Percentiles rank a stretch among this genome's conserved stretches.
These are phyloP conservation scores for Oscheius sp. DNA, from an alignment of 2,888 invertebrate genomes.

Conservation along the genomic window DNA sequence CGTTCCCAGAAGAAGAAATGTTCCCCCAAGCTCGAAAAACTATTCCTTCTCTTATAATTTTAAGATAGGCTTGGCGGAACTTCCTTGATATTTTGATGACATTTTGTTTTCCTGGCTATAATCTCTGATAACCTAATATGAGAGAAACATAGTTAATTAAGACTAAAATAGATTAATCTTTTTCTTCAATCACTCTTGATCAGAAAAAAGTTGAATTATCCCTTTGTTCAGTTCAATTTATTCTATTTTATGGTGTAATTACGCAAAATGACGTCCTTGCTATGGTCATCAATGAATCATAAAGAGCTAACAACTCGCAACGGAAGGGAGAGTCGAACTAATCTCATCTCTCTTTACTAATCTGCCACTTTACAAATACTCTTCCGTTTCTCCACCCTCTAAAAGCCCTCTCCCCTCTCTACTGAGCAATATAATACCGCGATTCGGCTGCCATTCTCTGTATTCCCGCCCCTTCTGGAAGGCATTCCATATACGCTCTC, in stretches of 20 bases:
- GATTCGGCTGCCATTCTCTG: neutral
- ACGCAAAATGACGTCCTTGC: slow-evolving; percentile 18
- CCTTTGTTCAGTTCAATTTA: slow-evolving; percentile 2
- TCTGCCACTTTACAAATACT: neutral
- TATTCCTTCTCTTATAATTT: too few relatives aligned
- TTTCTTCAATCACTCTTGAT: neutral
- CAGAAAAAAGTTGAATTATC: neutral
- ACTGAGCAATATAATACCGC: neutral
- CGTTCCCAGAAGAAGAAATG: too few relatives aligned
- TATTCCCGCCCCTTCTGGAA: neutral
- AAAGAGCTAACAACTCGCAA: neutral
- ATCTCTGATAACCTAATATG: neutral
- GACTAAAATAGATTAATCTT: neutral
- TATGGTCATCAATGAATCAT: slow-evolving; percentile 18
- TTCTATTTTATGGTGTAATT: slow-evolving; percentile 13
- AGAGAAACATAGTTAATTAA: neutral
- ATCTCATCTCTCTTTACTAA: neutral
- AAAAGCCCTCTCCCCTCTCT: neutral
- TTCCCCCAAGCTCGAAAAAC: too few relatives aligned
- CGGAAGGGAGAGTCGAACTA: too few relatives aligned
- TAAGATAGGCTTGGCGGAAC: too few relatives aligned
- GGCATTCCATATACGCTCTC: neutral
- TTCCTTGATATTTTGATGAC: too few relatives aligned
- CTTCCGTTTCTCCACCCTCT: neutral
- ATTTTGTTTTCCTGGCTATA: neutral